Percentiles rank a stretch among this genome's conserved stretches.
Conservation (phyloP, 2,797 vertebrate genomes). For the Notolepis coatsorum region DNA sequence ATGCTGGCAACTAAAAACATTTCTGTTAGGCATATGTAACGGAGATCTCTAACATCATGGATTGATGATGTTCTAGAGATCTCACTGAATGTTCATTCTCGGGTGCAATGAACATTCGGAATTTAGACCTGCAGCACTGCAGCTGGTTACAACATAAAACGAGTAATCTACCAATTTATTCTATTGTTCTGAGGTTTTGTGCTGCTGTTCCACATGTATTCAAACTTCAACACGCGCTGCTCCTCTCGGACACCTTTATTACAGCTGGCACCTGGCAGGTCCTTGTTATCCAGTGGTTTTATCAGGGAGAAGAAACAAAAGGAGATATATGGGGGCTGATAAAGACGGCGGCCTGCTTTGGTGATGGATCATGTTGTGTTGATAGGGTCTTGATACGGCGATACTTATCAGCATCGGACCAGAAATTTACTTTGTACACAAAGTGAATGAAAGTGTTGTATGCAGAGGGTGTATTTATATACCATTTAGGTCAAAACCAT, state of each 20-base stretch:
- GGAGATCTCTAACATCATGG: too few relatives aligned
- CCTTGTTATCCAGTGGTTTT: slow-evolving; percentile 60
- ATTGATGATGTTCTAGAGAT: too few relatives aligned
- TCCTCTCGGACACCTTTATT: slow-evolving; percentile 59
- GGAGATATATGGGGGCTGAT: slow-evolving; percentile 61
- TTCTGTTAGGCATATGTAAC: too few relatives aligned
- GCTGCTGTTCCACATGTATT: slow-evolving; percentile 17
- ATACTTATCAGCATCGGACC: slow-evolving; percentile 17
- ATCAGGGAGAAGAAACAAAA: slow-evolving; percentile 47
- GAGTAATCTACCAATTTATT: slow-evolving; percentile 21
- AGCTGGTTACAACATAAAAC: too few relatives aligned
- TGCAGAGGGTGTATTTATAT: too few relatives aligned
- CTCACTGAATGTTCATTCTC: too few relatives aligned
- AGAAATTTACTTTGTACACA: too few relatives aligned
- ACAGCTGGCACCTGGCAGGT: slow-evolving; percentile 54
- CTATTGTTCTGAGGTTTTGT: slow-evolving; percentile 38
- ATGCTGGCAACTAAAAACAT: too few relatives aligned
- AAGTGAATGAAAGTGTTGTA: not conserved
- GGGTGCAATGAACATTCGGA: too few relatives aligned
- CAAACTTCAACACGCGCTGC: slow-evolving; percentile 37
- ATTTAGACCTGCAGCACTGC: too few relatives aligned
- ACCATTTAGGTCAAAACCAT: too few relatives aligned
- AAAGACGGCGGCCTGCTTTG: slow-evolving; percentile 70
- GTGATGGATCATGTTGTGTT: slow-evolving; percentile 37
- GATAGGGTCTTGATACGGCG: slow-evolving; percentile 30